Conservation (phyloP, 2,113 vertebrate genomes). For the Sterrhoptilus dennistouni region DNA sequence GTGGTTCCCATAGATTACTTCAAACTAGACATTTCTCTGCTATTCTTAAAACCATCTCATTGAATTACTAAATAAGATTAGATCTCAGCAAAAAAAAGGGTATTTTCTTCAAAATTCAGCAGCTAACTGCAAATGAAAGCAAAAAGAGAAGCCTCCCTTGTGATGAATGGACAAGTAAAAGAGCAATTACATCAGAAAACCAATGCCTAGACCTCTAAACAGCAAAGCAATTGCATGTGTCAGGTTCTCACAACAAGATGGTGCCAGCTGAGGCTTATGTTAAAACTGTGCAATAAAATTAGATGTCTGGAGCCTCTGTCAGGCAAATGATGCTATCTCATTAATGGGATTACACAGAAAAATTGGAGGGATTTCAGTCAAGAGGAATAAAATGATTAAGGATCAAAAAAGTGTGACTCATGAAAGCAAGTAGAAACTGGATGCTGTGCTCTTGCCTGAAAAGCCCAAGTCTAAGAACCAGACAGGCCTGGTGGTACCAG, state of each 20-base stretch:
- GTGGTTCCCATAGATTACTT: background rate
- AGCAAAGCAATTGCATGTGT: conserved; percentile 24
- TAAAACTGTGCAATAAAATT: conserved; percentile 44
- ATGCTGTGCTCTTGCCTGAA: background rate
- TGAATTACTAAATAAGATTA: background rate
- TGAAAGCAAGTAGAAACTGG: background rate
- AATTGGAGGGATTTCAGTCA: conserved; percentile 47
- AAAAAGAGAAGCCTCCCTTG: background rate
- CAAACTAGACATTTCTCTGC: background rate
- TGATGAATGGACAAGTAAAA: background rate
- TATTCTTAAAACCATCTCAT: background rate
- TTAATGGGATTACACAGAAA: conserved; percentile 52
- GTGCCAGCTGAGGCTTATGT: conserved; percentile 32
- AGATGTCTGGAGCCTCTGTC: conserved; percentile 25
- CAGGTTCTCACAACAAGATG: background rate
- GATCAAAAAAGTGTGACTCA: conserved; percentile 30
- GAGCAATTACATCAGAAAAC: conserved; percentile 1
- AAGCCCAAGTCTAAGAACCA: background rate
- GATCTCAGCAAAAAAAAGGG: background rate
- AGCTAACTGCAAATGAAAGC: background rate
- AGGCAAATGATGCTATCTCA: conserved; percentile 44
- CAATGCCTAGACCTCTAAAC: background rate
- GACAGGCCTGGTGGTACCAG: background rate
- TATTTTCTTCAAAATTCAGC: background rate
- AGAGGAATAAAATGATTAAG: conserved; percentile 39